Evolutionary conservation across 2,113 vertebrate species (phyloP), one percentile per base, ranked within the genome.

Genomic region (Sterrhoptilus dennistouni): DNA sequence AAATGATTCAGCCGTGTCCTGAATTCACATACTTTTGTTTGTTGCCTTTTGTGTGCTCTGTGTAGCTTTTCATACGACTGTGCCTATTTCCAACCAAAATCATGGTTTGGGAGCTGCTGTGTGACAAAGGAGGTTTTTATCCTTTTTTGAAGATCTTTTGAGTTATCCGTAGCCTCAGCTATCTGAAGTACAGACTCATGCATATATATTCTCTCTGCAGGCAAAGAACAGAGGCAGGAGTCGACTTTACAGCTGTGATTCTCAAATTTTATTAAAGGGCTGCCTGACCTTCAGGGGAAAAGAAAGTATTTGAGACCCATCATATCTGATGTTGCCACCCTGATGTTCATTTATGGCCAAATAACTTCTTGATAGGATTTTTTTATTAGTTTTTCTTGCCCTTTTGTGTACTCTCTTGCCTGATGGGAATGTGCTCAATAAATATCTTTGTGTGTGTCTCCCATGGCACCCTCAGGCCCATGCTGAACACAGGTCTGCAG

Each of bases 181-280:
- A 80, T 79, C 59, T 91, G 91, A 76, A 93, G 60, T 59, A 69
- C 61, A 69, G 78, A 20, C 47, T 90, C 54, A n/a, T 63, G 85
- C 92, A 83, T 87, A 52, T 53, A 93, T 75, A 87, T 92, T 87
- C 87, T 87, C 65, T 93, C 82, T 86, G 82, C 87, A 80, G 82
- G 84, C 82, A 93, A 69, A 83, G 63, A 91, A 70, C 56, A 63
- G 87, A 91, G 71, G 82, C 59, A 74, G 50, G 75, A 80, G 61
- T 42, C 91, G 78, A 88, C 19, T 95, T 91, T 94, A 93, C 49
- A 88, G 89, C 92, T 86, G 65, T 54, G 68, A 60, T 92, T 86
- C 90, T 95, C 72, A 77, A 90, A 81, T 90, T 93, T 94, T 94
- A 92, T 94, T 96, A 94, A 90, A 96, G 92, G 75, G 63, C 94